phyloP scores from a whole-genome alignment of 1,140 invertebrate genomes.

The Thalassaphorura encarpata region DNA sequence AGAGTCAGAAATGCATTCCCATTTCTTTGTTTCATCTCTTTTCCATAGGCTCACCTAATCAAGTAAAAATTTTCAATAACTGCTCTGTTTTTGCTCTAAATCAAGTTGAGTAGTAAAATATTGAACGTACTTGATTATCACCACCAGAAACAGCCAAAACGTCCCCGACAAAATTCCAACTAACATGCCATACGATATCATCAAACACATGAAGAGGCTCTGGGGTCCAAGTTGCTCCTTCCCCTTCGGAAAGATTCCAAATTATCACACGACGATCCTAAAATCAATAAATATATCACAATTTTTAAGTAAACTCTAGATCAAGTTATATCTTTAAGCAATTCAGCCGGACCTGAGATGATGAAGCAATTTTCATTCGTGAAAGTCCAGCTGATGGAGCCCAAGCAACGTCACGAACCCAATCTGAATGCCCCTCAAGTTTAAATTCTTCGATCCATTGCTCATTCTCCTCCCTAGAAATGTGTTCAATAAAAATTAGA shows the following conservation, averaged over 20 bases:
- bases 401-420: conserved; percentile 62
- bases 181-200: conserved; percentile 97
- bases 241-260: conserved; percentile 80
- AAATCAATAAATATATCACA: too few relatives aligned
- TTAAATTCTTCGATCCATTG: conserved; percentile 53
- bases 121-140: conserved; percentile 83
- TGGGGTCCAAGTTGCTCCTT: conserved; percentile 69
- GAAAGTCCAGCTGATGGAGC: conserved; percentile 49
- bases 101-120: background rate
- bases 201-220: conserved; percentile 85
- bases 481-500: background rate
- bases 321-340: too few relatives aligned
- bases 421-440: conserved; percentile 54
- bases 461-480: conserved; percentile 40
- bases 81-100: background rate
- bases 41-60: conserved; percentile 31
- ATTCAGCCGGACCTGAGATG: conserved; percentile 48
- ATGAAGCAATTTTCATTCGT: conserved; percentile 51
- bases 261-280: conserved; percentile 90
- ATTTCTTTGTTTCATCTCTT: conserved; percentile 23
- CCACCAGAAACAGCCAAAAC: conserved; percentile 94
- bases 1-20: conserved; percentile 32
- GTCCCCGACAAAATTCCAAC: conserved; percentile 95
- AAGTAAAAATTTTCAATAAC: background rate
- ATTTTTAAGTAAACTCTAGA: too few relatives aligned